Conservation (phyloP, 1,140 invertebrate genomes). For the Agrilus planipennis region DNA sequence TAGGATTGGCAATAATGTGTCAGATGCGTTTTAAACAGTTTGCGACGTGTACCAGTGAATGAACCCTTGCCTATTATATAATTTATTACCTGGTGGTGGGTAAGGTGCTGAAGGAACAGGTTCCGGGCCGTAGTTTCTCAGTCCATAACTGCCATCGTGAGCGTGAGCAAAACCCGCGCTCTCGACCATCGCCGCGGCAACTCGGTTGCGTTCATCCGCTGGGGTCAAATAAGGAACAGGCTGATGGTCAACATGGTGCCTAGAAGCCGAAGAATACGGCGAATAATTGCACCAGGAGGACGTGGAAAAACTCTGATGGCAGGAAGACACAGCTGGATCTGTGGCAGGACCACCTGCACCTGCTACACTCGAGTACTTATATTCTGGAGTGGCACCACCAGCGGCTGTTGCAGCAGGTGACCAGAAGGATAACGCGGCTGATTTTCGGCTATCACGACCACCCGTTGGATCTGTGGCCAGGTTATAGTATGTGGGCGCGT, state of each 20-base stretch:
- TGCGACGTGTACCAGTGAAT: too few relatives aligned
- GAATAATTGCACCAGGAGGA: constrained; percentile 63
- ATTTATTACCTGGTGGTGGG: constrained; percentile 66
- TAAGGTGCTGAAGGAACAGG: constrained; percentile 66
- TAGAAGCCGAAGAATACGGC: constrained; percentile 48
- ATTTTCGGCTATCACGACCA: constrained; percentile 47
- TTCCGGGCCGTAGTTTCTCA: constrained; percentile 63
- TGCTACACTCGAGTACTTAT: constrained; percentile 44
- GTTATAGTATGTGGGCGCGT: constrained; percentile 66
- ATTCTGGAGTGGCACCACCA: constrained; percentile 41
- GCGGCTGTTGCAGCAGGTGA: constrained; percentile 42
- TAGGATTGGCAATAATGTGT: too few relatives aligned
- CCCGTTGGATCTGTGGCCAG: constrained; percentile 48
- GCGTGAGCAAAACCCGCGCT: constrained; percentile 41
- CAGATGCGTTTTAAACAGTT: too few relatives aligned
- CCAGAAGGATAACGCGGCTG: constrained; percentile 53
- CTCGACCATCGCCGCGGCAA: constrained; percentile 50
- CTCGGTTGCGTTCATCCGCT: constrained; percentile 50
- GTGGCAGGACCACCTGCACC: constrained; percentile 39
- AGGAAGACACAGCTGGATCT: constrained; percentile 45
- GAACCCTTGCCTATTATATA: too few relatives aligned
- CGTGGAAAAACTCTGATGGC: constrained; percentile 58
- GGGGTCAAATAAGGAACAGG: constrained; percentile 53
- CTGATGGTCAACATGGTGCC: constrained; percentile 49
- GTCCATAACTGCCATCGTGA: constrained; percentile 58